These are phyloP conservation scores for Cherax quadricarinatus DNA, from an alignment of 1,140 invertebrate genomes.

Conservation along the genomic window DNA sequence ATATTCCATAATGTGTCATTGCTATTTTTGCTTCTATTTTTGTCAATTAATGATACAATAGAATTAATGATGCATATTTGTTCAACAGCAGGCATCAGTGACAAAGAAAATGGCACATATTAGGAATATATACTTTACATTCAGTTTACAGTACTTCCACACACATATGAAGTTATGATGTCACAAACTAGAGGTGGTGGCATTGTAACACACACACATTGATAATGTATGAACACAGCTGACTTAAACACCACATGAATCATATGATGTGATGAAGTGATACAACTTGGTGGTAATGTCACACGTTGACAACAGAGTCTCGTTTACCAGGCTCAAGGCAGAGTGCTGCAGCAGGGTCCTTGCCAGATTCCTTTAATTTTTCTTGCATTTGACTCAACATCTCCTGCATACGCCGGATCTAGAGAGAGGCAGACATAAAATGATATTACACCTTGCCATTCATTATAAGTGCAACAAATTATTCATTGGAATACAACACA, in stretches of 20 bases:
- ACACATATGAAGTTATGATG: neutral
- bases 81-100: neutral
- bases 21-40: neutral
- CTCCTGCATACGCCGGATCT: slow-evolving; percentile 96
- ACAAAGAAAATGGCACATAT: neutral
- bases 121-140: slow-evolving; percentile 1
- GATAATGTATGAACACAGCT: slow-evolving; percentile 5
- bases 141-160: slow-evolving; percentile 4
- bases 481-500: too few relatives aligned
- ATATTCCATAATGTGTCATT: neutral
- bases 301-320: slow-evolving; percentile 57
- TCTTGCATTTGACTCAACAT: slow-evolving; percentile 98
- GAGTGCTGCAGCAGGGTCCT: slow-evolving; percentile 74
- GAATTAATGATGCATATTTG: neutral
- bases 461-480: too few relatives aligned
- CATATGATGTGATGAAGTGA: neutral
- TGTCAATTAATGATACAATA: neutral
- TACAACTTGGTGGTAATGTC: slow-evolving; percentile 17
- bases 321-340: slow-evolving; percentile 52
- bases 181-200: neutral
- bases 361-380: slow-evolving; percentile 89
- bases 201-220: neutral
- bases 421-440: slow-evolving; percentile 71
- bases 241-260: neutral
- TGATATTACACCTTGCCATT: neutral